Evolutionary conservation across 2,113 vertebrate species (phyloP).

Genomic region (Istiophorus platypterus): DNA sequence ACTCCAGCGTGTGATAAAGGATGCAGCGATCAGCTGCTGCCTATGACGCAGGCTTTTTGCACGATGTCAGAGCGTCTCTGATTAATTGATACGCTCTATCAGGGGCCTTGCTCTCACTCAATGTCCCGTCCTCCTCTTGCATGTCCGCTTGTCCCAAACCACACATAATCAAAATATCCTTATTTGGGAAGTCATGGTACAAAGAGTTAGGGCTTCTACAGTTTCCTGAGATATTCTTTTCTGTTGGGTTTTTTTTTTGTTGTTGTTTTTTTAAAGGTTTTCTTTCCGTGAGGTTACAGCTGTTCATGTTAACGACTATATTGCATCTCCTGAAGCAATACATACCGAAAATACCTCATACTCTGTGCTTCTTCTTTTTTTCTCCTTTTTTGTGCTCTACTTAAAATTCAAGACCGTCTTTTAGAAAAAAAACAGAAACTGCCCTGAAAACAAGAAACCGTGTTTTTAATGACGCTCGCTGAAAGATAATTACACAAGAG

Average conservation of each 20-base stretch:
- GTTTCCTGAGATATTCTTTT: neutral
- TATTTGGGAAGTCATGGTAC: slow-evolving; percentile 23
- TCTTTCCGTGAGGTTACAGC: neutral
- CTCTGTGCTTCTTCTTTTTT: neutral
- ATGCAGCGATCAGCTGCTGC: slow-evolving; percentile 29
- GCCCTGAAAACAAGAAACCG: neutral
- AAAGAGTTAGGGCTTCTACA: neutral
- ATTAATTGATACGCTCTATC: slow-evolving; percentile 70
- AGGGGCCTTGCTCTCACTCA: slow-evolving; percentile 26
- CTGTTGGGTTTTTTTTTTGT: too few species aligned
- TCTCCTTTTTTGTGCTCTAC: too few species aligned
- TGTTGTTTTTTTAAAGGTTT: neutral
- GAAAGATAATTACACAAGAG: neutral
- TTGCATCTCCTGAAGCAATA: neutral
- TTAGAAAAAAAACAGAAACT: neutral
- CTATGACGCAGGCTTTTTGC: slow-evolving; percentile 35
- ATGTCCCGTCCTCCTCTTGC: neutral
- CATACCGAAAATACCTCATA: neutral
- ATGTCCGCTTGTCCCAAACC: slow-evolving; percentile 6
- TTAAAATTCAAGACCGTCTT: neutral
- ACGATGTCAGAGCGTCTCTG: slow-evolving; percentile 35
- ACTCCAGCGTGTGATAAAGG: slow-evolving; percentile 34
- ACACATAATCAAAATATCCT: slow-evolving; percentile 19
- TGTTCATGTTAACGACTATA: too few species aligned
- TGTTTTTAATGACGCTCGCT: neutral